Evolutionary conservation across 1,140 invertebrate species (phyloP).

Genomic region (Cydia pomonella): DNA sequence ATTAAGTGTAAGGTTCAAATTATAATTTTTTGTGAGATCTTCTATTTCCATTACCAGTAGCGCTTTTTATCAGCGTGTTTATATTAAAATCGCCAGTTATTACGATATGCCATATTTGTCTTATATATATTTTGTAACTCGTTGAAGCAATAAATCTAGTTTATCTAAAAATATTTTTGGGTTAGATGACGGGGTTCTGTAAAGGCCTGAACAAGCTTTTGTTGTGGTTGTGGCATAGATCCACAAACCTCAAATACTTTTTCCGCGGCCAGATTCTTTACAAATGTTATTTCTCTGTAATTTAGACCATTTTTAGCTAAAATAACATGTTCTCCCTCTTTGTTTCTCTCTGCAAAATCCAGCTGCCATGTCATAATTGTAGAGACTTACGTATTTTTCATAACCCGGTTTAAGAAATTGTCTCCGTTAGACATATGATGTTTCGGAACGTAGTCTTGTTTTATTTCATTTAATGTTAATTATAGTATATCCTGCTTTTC

Average conservation of each 20-base stretch:
- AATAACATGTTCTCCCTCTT: slow-evolving; percentile 11
- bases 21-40: neutral
- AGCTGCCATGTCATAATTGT: neutral
- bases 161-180: slow-evolving; percentile 8
- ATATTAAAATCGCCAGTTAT: slow-evolving; percentile 5
- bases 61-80: neutral
- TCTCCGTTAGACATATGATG: slow-evolving; percentile 8
- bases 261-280: neutral
- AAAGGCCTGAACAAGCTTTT: neutral
- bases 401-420: neutral
- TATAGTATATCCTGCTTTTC: neutral
- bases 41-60: neutral
- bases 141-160: neutral
- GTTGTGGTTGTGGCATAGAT: neutral
- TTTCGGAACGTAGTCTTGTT: slow-evolving; percentile 1
- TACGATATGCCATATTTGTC: neutral
- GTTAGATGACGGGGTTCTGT: slow-evolving; percentile 10
- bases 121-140: slow-evolving; percentile 13
- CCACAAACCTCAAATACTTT: slow-evolving; percentile 10
- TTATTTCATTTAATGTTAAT: neutral
- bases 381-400: neutral
- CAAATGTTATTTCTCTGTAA: neutral
- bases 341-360: neutral
- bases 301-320: slow-evolving; percentile 2
- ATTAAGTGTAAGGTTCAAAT: neutral